A percentile compares a stretch with the other conserved stretches of the same genome.
phyloP scores from a whole-genome alignment of 2,888 invertebrate genomes.

The Cheilosia pagana region DNA sequence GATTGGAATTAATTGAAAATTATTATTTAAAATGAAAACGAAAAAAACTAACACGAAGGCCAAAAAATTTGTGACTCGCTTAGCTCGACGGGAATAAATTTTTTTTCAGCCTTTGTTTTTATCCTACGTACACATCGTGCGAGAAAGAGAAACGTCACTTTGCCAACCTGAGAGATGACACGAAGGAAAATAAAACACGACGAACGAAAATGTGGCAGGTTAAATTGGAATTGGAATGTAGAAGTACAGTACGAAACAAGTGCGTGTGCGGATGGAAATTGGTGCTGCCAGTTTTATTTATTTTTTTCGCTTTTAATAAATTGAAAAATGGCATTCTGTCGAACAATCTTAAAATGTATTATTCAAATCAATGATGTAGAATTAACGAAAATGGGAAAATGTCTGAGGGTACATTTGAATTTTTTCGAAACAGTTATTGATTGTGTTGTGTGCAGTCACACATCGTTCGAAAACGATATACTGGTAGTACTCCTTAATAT shows the following conservation, averaged over 20 bases:
- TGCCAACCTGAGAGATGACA: constrained; percentile 17
- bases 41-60: constrained; percentile 69
- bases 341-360: no score
- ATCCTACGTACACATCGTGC: constrained; percentile 72
- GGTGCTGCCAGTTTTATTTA: not conserved
- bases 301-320: no score
- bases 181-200: constrained; percentile 18
- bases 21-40: constrained; percentile 52
- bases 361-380: no score
- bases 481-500: no score
- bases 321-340: no score
- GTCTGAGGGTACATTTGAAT: no score
- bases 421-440: no score
- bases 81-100: constrained; percentile 63
- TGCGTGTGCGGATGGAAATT: constrained; percentile 31
- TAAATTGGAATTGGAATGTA: not conserved
- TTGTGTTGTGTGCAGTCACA: no score
- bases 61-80: constrained; percentile 71
- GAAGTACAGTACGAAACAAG: constrained; percentile 28
- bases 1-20: constrained; percentile 43
- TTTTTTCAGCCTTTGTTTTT: constrained; percentile 72
- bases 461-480: no score
- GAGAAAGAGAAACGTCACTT: constrained; percentile 73
- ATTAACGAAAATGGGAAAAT: no score
- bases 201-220: constrained; percentile 14